phyloP scores from a whole-genome alignment of 2,888 invertebrate genomes.

The Congeria kusceri region DNA sequence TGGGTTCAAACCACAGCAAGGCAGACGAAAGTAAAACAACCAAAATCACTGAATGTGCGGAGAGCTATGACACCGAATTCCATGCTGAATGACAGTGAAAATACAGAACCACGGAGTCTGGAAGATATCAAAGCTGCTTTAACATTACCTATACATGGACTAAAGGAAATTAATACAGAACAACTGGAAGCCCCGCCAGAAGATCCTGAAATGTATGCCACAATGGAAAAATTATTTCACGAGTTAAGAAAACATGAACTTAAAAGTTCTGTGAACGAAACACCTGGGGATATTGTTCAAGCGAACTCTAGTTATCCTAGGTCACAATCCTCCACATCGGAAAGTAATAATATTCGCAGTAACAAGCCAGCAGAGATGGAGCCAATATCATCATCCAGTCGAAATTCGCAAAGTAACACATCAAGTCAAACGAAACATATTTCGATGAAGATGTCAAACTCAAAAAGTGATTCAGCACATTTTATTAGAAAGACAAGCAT shows the following conservation, averaged over 20 bases:
- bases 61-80: slow-evolving; percentile 76
- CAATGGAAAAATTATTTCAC: slow-evolving; percentile 83
- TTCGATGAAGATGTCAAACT: slow-evolving; percentile 38
- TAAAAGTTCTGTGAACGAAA: slow-evolving; percentile 75
- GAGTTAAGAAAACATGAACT: slow-evolving; percentile 79
- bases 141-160: slow-evolving; percentile 69
- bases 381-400: too few relatives aligned
- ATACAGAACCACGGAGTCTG: slow-evolving; percentile 73
- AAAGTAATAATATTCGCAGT: slow-evolving; percentile 62
- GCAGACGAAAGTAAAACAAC: slow-evolving; percentile 66
- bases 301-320: slow-evolving; percentile 35
- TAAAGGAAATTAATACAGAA: slow-evolving; percentile 65
- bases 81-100: slow-evolving; percentile 54
- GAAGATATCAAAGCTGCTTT: slow-evolving; percentile 78
- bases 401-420: too few relatives aligned
- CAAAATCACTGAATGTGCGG: slow-evolving; percentile 55
- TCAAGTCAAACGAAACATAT: slow-evolving; percentile 14
- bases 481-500: not conserved
- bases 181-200: slow-evolving; percentile 79
- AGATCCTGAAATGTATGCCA: slow-evolving; percentile 80
- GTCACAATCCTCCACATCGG: slow-evolving; percentile 61
- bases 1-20: slow-evolving; percentile 78
- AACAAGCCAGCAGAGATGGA: slow-evolving; percentile 29
- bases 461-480: slow-evolving; percentile 24
- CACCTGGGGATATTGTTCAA: slow-evolving; percentile 57